phyloP scores from a whole-genome alignment of 2,888 invertebrate species.

The Heliconius sara region DNA sequence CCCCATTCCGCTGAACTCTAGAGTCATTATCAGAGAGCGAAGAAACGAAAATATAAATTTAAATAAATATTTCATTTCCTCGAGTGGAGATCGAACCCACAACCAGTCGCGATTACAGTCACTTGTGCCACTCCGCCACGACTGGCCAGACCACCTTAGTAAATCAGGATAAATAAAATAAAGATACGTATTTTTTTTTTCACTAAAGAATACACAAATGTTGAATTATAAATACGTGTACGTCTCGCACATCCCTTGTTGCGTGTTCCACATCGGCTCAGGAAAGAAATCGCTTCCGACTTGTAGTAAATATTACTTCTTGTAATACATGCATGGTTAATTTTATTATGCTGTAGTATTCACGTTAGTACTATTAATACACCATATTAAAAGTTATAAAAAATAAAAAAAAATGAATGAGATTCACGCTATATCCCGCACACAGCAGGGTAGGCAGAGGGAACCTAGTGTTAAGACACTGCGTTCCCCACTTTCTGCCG shows the following conservation, averaged over 20 bases:
- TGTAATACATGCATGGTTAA: conserved; percentile 38
- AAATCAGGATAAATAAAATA: too few relatives aligned
- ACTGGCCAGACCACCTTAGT: too few relatives aligned
- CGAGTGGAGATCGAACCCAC: too few relatives aligned
- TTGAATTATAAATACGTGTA: neutral
- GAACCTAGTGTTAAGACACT: neutral
- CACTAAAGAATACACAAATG: neutral
- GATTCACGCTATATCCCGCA: too few relatives aligned
- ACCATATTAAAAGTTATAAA: neutral
- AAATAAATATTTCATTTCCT: too few relatives aligned
- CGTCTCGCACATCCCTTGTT: conserved; percentile 37
- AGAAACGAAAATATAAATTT: too few relatives aligned
- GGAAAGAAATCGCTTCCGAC: conserved; percentile 57
- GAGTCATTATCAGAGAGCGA: too few relatives aligned
- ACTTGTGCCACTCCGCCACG: too few relatives aligned
- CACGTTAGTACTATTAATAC: conserved; percentile 3
- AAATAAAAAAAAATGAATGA: too few relatives aligned
- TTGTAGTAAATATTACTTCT: conserved; percentile 35
- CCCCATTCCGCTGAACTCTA: too few relatives aligned
- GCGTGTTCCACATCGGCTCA: conserved; percentile 48
- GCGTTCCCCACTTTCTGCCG: too few relatives aligned
- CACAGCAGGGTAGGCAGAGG: neutral
- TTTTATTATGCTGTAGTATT: conserved; percentile 18
- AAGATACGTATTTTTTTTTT: neutral
- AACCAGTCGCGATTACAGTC: too few relatives aligned